Evolutionary conservation across 2,113 vertebrate genomes (phyloP), one percentile per base, ranked within the genome.

Genomic region (Nesoenas mayeri): DNA sequence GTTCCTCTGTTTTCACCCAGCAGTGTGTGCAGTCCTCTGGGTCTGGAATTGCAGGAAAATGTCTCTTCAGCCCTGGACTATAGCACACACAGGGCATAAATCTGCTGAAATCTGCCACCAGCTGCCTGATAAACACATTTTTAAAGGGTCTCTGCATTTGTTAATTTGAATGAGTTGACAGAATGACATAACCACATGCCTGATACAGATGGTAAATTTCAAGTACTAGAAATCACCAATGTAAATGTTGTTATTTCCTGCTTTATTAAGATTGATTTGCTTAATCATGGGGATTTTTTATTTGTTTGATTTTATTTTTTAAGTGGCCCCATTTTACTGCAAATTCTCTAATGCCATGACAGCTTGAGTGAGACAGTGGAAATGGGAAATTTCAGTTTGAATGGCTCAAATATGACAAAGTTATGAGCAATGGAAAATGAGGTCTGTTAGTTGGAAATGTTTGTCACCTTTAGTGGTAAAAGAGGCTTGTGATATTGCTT

Each of bases 21-120:
- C 1, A 2, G 20, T 53, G 9, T 4, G 1, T 34, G 6, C 47
- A 38, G 21, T 38, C 21, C n/a, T 19, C 50, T 0, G 2, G 17
- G 9, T 58, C 32, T 60, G 81, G 48, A 85, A 69, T 28, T 84
- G 26, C 7, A n/a, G n/a, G 50, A 64, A 60, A 65, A 58, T 38
- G 6, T 44, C 75, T 69, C 7, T 70, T 85, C 50, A 67, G 50
- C 28, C 12, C 29, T 60, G 31, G 42, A 28, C 60, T 86, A 18
- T 12, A 70, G 56, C 20, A 86, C 22, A 31, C 60, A 50, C 24
- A 78, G 56, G 21, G 16, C 29, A 24, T 57, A 2, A 22, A 54
- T 58, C 51, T 81, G 42, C 36, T 84, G 48, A 72, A 93, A 71
- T 60, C 66, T 85, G 38, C 57, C 87, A 67, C 51, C 51, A 58